Percentiles rank a stretch among this genome's conserved stretches.
Conservation (phyloP, 2,797 vertebrate genomes). For the Netta rufina region DNA sequence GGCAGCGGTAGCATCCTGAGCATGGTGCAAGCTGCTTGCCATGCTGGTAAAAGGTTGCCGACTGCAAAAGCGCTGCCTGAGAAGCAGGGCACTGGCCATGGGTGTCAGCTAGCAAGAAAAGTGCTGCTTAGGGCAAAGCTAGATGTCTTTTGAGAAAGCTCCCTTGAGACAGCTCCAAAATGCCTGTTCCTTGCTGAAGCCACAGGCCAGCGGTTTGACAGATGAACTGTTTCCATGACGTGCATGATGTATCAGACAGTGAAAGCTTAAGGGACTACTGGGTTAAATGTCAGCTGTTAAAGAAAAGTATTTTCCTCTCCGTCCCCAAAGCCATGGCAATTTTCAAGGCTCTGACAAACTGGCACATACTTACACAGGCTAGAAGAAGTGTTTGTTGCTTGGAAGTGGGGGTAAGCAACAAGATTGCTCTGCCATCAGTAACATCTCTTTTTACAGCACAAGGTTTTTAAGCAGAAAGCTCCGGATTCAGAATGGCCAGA, state of each 20-base stretch:
- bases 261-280: neutral
- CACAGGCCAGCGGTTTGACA: neutral
- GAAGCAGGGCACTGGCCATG: neutral
- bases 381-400: neutral
- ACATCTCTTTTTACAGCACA: neutral
- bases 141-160: neutral
- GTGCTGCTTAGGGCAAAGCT: neutral
- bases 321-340: neutral
- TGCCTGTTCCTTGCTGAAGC: neutral
- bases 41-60: accelerated
- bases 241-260: neutral
- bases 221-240: neutral
- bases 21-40: accelerated
- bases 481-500: neutral
- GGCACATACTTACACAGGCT: accelerated
- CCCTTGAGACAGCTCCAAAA: neutral
- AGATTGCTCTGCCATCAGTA: neutral
- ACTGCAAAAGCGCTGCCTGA: neutral
- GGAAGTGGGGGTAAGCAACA: neutral
- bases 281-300: neutral
- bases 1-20: conserved; percentile 6
- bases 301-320: neutral
- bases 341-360: neutral
- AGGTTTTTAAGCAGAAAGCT: neutral
- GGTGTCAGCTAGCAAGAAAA: neutral